Conservation (phyloP, 2,113 vertebrate genomes). For the Potamarius usumacintae region DNA sequence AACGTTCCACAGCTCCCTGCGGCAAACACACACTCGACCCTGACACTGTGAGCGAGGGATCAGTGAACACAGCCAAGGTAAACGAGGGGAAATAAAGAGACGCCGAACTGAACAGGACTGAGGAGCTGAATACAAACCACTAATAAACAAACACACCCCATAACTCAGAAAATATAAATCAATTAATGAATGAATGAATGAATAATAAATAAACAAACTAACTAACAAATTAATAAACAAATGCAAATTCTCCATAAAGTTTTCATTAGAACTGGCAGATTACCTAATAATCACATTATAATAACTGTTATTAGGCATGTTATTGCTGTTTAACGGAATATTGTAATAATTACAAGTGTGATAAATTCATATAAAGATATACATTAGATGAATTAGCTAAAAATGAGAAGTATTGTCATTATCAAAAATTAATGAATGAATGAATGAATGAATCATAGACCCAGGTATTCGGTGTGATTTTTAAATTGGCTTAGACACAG, state of each 20-base stretch:
- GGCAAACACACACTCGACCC: neutral
- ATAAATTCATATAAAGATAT: neutral
- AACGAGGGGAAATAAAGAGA: neutral
- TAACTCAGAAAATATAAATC: neutral
- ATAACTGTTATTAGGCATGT: neutral
- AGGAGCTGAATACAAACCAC: neutral
- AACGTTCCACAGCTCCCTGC: slow-evolving; percentile 3
- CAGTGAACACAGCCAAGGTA: neutral
- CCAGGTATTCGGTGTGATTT: neutral
- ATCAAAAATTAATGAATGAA: too few relatives aligned
- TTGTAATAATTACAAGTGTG: neutral
- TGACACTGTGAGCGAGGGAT: neutral
- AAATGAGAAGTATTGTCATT: too few relatives aligned
- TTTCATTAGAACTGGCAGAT: neutral
- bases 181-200: neutral
- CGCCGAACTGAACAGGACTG: neutral
- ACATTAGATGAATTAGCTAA: neutral
- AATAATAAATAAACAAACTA: neutral
- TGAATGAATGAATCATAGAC: neutral
- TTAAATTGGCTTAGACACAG: neutral
- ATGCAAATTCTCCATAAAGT: neutral
- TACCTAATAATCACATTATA: neutral
- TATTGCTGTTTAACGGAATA: neutral
- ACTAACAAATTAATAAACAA: neutral
- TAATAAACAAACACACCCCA: neutral